Evolutionary conservation across 1,140 invertebrate genomes (phyloP).

Genomic region (Drosophila ohnishii): DNA sequence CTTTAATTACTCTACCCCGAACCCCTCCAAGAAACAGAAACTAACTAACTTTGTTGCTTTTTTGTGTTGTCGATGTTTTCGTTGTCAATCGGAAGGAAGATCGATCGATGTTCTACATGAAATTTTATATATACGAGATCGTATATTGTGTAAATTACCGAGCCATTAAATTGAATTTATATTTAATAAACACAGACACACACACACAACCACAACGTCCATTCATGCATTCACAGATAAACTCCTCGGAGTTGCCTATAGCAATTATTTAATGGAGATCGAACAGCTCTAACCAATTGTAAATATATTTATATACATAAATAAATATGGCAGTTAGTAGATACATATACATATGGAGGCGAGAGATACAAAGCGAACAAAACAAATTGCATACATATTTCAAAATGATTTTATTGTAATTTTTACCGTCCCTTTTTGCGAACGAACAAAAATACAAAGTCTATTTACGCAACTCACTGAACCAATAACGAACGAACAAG

Average conservation of each 20-base stretch:
- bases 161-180: constrained; percentile 83
- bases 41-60: constrained; percentile 46
- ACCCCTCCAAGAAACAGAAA: constrained; percentile 25
- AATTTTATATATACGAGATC: constrained; percentile 67
- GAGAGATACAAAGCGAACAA: constrained; percentile 25
- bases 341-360: constrained; percentile 10
- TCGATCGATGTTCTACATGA: constrained; percentile 55
- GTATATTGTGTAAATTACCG: constrained; percentile 81
- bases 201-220: constrained; percentile 56
- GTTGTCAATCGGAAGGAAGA: constrained; percentile 50
- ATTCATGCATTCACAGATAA: constrained; percentile 56
- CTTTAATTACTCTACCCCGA: constrained; percentile 32
- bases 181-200: constrained; percentile 61
- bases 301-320: constrained; percentile 64
- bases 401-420: constrained; percentile 83
- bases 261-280: constrained; percentile 59
- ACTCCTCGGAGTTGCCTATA: constrained; percentile 60
- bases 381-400: constrained; percentile 64
- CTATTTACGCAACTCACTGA: constrained; percentile 75
- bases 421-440: constrained; percentile 82
- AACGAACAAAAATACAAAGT: constrained; percentile 64
- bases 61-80: constrained; percentile 50
- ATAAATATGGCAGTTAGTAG: constrained; percentile 45
- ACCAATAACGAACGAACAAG: constrained; percentile 52
- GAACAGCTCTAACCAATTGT: constrained; percentile 47